Conservation (phyloP, 2,797 vertebrate genomes). For the Pelobates cultripes region DNA sequence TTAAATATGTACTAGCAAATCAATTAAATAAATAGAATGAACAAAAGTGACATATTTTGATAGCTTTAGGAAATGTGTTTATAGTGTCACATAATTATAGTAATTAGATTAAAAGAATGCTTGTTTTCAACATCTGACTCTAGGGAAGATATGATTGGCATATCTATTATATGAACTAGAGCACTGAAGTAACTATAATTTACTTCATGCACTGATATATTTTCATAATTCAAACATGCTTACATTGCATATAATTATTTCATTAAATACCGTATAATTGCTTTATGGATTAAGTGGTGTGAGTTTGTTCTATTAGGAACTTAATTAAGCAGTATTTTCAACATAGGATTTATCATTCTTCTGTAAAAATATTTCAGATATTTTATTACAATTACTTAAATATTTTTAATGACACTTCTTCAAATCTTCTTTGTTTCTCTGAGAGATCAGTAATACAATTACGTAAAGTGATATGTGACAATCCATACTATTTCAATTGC, state of each 20-base stretch:
- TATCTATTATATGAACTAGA: slow-evolving; percentile 55
- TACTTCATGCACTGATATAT: slow-evolving; percentile 57
- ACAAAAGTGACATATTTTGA: slow-evolving; percentile 31
- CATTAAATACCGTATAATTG: slow-evolving; percentile 64
- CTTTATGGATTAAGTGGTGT: slow-evolving; percentile 61
- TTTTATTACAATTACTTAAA: slow-evolving; percentile 29
- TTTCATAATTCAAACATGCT: slow-evolving; percentile 62
- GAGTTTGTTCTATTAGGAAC: slow-evolving; percentile 56
- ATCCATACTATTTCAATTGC: too few relatives aligned
- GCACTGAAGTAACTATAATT: slow-evolving; percentile 61
- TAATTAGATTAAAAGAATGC: slow-evolving; percentile 53
- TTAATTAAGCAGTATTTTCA: neutral
- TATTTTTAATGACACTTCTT: neutral
- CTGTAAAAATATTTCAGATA: slow-evolving; percentile 27
- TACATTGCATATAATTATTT: slow-evolving; percentile 64
- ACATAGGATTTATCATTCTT: neutral
- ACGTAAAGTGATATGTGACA: too few relatives aligned
- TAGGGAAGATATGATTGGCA: slow-evolving; percentile 53
- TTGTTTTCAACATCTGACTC: slow-evolving; percentile 32
- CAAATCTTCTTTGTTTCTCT: neutral
- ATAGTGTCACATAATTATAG: slow-evolving; percentile 31
- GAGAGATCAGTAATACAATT: too few relatives aligned
- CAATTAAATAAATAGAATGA: slow-evolving; percentile 33
- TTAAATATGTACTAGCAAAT: slow-evolving; percentile 17
- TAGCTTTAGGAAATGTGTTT: slow-evolving; percentile 51